Evolutionary conservation across 2,888 invertebrate species (phyloP), one percentile per base, ranked within the genome.

Genomic region (Belgica antarctica): DNA sequence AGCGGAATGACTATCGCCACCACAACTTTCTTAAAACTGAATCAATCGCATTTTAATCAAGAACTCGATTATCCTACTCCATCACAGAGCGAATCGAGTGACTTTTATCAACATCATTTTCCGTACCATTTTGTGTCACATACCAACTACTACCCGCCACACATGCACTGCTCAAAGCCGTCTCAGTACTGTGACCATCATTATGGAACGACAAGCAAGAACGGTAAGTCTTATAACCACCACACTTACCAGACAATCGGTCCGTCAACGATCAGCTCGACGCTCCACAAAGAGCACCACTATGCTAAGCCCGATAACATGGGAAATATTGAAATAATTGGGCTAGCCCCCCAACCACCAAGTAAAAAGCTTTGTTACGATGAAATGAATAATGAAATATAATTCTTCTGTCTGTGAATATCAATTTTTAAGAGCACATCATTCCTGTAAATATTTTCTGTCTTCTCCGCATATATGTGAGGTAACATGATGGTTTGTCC

Each of bases 1-100:
- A 70, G 46, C 72, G 52, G 72, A 24, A 59, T 65, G 57, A 46
- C 71, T 71, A 78, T 19, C 74, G 77, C 71, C 76, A 78, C 75
- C 76, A 62, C 79, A 27, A 72, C 73, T 76, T 73, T 79, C 75
- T 75, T 79, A 46, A 80, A 79, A 72, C 76, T 80, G 25, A 79
- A 78, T 73, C 80, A 80, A 75, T 78, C 80, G 61, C 79, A 80
- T 73, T 77, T 79, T 46, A 70, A 70, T 59, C 59, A 59, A 61
- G 61, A 27, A 31, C 15, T 25, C 15, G 68, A 68, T 22, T 68
- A 68, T 22, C 57, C 68, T 12, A 31, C 68, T 22, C 68, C 68
- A 27, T 68, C 68, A 0, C 68, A 59, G 19, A 61, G 41, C 25
- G 61, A 70, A 31, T n/a, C 36, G 5, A 61, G 24, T 34, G 70